These are phyloP conservation scores for Rhodeus uyekii DNA, from an alignment of 2,797 vertebrate genomes.

Conservation along the genomic window DNA sequence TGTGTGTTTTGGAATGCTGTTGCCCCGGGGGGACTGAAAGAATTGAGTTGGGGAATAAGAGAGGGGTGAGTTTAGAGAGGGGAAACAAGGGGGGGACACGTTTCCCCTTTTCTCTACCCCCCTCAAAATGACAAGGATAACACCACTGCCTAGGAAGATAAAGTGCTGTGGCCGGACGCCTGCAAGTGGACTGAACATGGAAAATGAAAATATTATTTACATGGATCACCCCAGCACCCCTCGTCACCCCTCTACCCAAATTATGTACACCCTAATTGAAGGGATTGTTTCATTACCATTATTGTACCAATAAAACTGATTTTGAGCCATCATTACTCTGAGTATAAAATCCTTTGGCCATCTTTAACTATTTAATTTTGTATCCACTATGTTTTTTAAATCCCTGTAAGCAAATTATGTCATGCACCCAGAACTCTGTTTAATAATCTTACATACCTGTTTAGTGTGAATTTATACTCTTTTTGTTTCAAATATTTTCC, in stretches of 20 bases:
- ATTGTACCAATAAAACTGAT: neutral
- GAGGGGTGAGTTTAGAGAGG: slow-evolving; percentile 60
- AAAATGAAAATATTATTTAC: slow-evolving; percentile 19
- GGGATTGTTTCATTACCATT: neutral
- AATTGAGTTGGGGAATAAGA: slow-evolving; percentile 63
- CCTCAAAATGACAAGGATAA: slow-evolving; percentile 72
- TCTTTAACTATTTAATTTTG: neutral
- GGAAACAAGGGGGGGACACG: slow-evolving; percentile 53
- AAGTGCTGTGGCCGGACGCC: slow-evolving; percentile 37
- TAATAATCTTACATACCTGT: neutral
- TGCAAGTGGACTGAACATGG: slow-evolving; percentile 18
- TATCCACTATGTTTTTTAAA: neutral
- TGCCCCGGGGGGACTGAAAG: slow-evolving; percentile 80
- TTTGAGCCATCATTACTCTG: neutral
- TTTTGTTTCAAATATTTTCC: slow-evolving; percentile 59
- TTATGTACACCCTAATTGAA: neutral
- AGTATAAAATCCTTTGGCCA: neutral
- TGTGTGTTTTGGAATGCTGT: slow-evolving; percentile 80
- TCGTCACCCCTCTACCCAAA: neutral
- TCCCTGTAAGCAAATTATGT: neutral
- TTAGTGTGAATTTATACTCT: slow-evolving; percentile 16
- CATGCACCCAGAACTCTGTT: neutral
- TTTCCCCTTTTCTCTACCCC: slow-evolving; percentile 68
- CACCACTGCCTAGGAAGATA: slow-evolving; percentile 41
- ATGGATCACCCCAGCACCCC: slow-evolving; percentile 16